Percentiles rank a stretch among this genome's conserved stretches.
Evolutionary conservation across 2,888 invertebrate genomes (phyloP).

Genomic region (Melieria picta): DNA sequence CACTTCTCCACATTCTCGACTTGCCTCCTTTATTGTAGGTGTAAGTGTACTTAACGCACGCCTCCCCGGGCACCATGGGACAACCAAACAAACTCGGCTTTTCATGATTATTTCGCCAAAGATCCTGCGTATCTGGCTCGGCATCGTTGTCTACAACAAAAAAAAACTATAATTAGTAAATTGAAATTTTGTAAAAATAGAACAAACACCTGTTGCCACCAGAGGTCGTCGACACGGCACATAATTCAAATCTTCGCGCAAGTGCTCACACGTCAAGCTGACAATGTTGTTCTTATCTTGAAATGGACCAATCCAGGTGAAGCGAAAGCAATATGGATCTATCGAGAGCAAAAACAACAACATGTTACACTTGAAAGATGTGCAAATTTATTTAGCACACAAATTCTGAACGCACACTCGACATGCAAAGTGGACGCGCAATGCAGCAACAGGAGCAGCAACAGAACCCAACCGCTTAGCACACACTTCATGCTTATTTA

Average conservation of each 20-base stretch:
- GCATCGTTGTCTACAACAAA: constrained; percentile 69
- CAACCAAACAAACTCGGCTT: constrained; percentile 68
- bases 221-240: constrained; percentile 74
- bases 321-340: constrained; percentile 72
- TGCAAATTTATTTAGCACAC: too few relatives aligned
- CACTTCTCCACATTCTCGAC: constrained; percentile 41
- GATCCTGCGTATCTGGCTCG: constrained; percentile 71
- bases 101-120: constrained; percentile 70
- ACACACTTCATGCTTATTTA: too few relatives aligned
- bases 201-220: constrained; percentile 72
- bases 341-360: neutral
- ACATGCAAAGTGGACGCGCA: too few relatives aligned
- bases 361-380: too few relatives aligned
- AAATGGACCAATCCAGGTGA: constrained; percentile 76
- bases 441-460: too few relatives aligned
- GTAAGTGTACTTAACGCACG: constrained; percentile 74
- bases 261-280: constrained; percentile 69
- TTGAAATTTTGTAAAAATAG: constrained; percentile 5
- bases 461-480: too few relatives aligned
- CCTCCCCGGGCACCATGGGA: constrained; percentile 70
- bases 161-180: neutral
- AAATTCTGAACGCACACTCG: too few relatives aligned
- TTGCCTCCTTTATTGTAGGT: constrained; percentile 72
- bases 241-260: constrained; percentile 68
- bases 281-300: constrained; percentile 70